Evolutionary conservation across 2,888 invertebrate genomes (phyloP), one percentile per base, ranked within the genome.

Genomic region (Rapana venosa): DNA sequence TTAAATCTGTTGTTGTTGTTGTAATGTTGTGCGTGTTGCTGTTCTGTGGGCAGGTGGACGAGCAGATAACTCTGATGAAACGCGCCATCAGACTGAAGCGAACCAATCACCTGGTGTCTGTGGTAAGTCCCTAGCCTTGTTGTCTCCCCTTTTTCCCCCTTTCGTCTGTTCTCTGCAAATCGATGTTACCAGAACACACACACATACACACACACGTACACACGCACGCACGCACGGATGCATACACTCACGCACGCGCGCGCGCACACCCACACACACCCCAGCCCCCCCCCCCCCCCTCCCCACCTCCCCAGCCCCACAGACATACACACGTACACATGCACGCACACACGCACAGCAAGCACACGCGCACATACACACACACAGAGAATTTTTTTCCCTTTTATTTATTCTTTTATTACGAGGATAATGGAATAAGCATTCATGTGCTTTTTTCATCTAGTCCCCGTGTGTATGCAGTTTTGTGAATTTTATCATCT

Each of bases 51-150:
- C 90, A 92, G 92, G 87, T 92, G 5, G 89, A 92, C 61, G 91
- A 92, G 58, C 90, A 91, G 86, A 92, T 92, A 17, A 66, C 90
- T 0, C 83, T 92, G 77, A 92, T 92, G 92, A 91, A 91, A 85
- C 70, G 91, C 79, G 92, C 92, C 1, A 91, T 92, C 5, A 58
- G 66, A 13, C 74, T 92, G 47, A 92, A 92, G n/a, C 88, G 92
- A 56, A 92, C 92, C n/a, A 90, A 89, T 81, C 92, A 92, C 88
- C 88, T 90, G 87, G 92, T 91, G 8, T 92, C 92, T 58, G 90
- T 92, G 74, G 92, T 92, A 87, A 91, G 92, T 90, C 83, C 22
- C 74, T 1, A 1, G 20, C 74, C 26, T 26, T 30, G 22, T 74
- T 22, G 26, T 17, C 11, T 74, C n/a, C 26, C 26, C n/a, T 74